Conservation (phyloP, 2,113 vertebrate genomes). For the Alligator mississippiensis region DNA sequence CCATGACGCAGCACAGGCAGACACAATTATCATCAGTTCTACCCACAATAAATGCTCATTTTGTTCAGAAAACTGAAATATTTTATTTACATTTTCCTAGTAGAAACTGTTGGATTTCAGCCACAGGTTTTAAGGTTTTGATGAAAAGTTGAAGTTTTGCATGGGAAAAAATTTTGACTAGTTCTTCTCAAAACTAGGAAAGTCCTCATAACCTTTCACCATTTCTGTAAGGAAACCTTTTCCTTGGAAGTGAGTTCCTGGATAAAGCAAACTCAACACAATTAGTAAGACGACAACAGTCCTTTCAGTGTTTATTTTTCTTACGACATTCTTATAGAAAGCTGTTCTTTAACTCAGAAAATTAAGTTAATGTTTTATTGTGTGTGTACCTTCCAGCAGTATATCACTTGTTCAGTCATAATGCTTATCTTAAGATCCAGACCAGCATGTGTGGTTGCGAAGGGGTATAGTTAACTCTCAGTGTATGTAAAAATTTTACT, state of each 20-base stretch:
- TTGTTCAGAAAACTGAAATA: not conserved
- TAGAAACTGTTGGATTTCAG: not conserved
- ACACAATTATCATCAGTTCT: not conserved
- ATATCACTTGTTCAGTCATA: not conserved
- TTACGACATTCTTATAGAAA: not conserved
- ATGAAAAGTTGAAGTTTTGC: not conserved
- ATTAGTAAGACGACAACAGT: conserved; percentile 7
- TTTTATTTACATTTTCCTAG: not conserved
- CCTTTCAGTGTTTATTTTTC: not conserved
- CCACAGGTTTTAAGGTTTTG: not conserved
- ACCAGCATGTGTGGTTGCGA: not conserved
- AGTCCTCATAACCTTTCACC: not conserved
- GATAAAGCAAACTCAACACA: not conserved
- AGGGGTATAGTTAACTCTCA: not conserved
- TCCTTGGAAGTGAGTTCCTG: not conserved
- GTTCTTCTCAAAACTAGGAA: not conserved
- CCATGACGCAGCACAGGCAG: not conserved
- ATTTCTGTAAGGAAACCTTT: not conserved
- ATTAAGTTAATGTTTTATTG: not conserved
- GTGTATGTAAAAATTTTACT: not conserved
- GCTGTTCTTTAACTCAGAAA: not conserved
- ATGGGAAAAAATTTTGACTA: not conserved
- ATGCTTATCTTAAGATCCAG: not conserved
- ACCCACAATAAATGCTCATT: conserved; percentile 9
- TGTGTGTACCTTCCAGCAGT: not conserved